A percentile compares a stretch with the other conserved stretches of the same genome.
Conservation (phyloP, 1,140 invertebrate genomes). For the Ctenoplectra terminalis region DNA sequence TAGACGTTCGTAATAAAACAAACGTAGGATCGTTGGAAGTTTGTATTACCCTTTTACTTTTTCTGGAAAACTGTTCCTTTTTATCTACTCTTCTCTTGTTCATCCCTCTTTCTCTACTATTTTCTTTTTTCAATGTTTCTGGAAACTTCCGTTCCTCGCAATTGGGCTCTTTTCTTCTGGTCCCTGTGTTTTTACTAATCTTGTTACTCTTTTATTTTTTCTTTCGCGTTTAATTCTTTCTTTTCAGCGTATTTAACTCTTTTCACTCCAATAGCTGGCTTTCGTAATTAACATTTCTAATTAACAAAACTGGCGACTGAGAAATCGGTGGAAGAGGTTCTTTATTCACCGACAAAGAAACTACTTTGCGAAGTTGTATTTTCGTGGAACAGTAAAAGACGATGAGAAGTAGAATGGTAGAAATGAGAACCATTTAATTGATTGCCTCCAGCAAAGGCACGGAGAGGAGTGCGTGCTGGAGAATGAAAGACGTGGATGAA, state of each 20-base stretch:
- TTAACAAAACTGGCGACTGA: neutral
- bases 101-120: neutral
- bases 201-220: neutral
- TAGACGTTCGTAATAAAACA: neutral
- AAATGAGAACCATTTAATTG: constrained; percentile 42
- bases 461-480: constrained; percentile 48
- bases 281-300: neutral
- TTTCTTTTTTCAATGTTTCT: neutral
- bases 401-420: neutral
- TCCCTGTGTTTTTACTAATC: neutral
- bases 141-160: neutral
- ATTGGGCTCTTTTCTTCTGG: neutral
- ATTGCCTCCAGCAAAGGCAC: constrained; percentile 41
- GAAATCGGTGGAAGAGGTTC: neutral
- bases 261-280: too few relatives aligned
- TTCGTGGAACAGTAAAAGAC: neutral
- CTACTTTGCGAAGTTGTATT: neutral
- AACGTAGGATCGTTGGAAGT: neutral
- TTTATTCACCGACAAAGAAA: neutral
- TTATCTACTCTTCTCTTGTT: neutral
- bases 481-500: constrained; percentile 59
- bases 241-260: too few relatives aligned
- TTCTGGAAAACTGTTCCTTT: neutral
- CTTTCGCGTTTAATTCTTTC: neutral
- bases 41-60: neutral